A percentile compares a stretch with the other conserved stretches of the same genome.
phyloP scores from a whole-genome alignment of 1,140 invertebrate genomes.

The Muscidifurax raptorellus region DNA sequence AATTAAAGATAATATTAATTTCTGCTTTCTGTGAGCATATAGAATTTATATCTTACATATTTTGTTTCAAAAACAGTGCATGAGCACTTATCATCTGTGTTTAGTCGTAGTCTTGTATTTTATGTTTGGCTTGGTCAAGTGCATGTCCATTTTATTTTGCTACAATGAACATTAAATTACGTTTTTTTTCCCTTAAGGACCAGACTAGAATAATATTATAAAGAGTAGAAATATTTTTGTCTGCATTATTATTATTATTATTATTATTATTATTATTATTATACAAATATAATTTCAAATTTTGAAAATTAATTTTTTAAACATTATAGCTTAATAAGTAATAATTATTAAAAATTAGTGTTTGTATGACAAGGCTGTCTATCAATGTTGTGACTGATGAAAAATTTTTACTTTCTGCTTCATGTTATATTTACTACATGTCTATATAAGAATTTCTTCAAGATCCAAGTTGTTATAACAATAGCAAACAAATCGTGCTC shows the following conservation, averaged over 20 bases:
- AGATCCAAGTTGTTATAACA: slow-evolving; percentile 51
- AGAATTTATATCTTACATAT: slow-evolving; percentile 44
- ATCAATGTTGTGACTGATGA: slow-evolving; percentile 41
- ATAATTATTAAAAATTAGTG: slow-evolving; percentile 21
- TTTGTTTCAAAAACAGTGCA: slow-evolving; percentile 43
- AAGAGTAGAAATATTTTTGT: background rate
- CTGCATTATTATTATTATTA: slow-evolving; percentile 26
- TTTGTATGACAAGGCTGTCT: slow-evolving; percentile 42
- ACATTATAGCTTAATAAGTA: slow-evolving; percentile 28
- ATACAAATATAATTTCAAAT: slow-evolving; percentile 4
- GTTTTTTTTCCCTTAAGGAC: background rate
- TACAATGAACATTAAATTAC: background rate
- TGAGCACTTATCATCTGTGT: slow-evolving; percentile 50
- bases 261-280: slow-evolving; percentile 38
- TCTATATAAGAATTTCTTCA: slow-evolving; percentile 52
- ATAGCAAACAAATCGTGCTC: slow-evolving; percentile 70
- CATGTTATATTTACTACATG: slow-evolving; percentile 51
- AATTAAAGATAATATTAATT: slow-evolving; percentile 13
- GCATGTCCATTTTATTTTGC: slow-evolving; percentile 47
- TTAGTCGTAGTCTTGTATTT: slow-evolving; percentile 40
- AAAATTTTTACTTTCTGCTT: slow-evolving; percentile 50
- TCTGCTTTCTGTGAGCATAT: slow-evolving; percentile 18
- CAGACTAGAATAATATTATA: slow-evolving; percentile 17
- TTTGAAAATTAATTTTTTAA: slow-evolving; percentile 3
- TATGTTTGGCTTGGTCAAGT: slow-evolving; percentile 52